Base-by-base conservation (phyloP, 2,113 vertebrate genomes). In the Cavia aperea region DNA sequence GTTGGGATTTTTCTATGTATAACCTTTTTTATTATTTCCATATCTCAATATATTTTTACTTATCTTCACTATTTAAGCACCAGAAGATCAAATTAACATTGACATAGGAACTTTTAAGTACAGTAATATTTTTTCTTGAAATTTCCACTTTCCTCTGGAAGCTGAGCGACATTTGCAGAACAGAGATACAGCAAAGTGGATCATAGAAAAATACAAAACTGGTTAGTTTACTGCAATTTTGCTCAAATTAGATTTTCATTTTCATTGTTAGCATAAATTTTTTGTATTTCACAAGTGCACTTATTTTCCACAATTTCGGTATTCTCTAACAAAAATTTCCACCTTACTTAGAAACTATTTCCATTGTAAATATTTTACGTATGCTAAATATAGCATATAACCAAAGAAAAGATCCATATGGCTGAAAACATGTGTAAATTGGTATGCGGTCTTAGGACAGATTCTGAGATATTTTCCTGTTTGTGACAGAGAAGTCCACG, bases 271-370 rank as follows among this genome's bases (percentile, higher is more conserved):
- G 66, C 24, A 51, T 36, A 81, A 56, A 63, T 89, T 90, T 56
- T 94, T 75, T 95, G 43, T 13, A 91, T 75, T 92, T 92, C n/a
- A 49, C 85, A 62, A 51, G 26, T 93, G 7, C 21, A 86, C 36
- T 94, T 93, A n/a, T 90, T 96, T 95, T 95, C 62, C 89, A 65
- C 93, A 95, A 81, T 81, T 86, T 89, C 81, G 86, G 46, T 91
- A 26, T 63, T 54, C 29, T 88, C 33, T 82, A 46, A 89, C 89
- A 94, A 75, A 79, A 63, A 66, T 72, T 79, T 94, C 26, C 26
- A 84, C 51, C 51, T 82, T 93, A 19, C 43, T 82, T 93, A 19
- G 73, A 86, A 92, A 81, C 49, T 91, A 21, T 79, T 95, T 96
- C 93, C 56, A 92, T 12, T 85, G 85, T 51, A 83, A 81, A 94